phyloP scores from a whole-genome alignment of 1,140 invertebrate genomes.

The Drosophila saltans region DNA sequence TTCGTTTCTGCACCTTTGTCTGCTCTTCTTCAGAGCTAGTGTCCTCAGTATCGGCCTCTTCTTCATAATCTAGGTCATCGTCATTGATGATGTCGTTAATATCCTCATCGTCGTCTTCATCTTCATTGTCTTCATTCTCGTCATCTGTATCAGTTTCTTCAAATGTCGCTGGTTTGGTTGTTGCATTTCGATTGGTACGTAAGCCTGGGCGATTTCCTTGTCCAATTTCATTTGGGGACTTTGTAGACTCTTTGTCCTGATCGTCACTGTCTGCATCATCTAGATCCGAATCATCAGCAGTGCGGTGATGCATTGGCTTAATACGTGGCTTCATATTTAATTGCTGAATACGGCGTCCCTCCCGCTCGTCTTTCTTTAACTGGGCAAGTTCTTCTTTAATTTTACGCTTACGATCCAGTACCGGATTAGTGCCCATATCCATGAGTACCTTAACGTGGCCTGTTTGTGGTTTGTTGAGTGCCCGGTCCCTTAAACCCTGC shows the following conservation, averaged over 20 bases:
- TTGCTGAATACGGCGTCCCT: slow-evolving; percentile 31
- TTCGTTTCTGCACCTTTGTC: neutral
- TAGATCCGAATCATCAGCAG: slow-evolving; percentile 39
- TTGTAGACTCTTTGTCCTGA: neutral
- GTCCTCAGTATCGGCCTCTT: neutral
- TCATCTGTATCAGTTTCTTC: slow-evolving; percentile 4
- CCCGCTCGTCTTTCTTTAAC: slow-evolving; percentile 21
- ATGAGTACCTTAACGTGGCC: slow-evolving; percentile 37
- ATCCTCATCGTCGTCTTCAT: neutral
- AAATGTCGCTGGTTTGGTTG: neutral
- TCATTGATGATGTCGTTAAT: slow-evolving; percentile 11
- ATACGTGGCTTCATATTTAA: slow-evolving; percentile 19
- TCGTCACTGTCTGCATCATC: neutral
- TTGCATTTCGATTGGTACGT: slow-evolving; percentile 38
- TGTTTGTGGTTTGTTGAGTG: slow-evolving; percentile 32
- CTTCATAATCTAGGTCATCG: neutral
- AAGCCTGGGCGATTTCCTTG: neutral
- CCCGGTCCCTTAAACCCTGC: slow-evolving; percentile 36
- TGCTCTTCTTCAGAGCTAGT: slow-evolving; percentile 1
- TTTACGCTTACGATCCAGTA: slow-evolving; percentile 30
- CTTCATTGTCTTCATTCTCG: slow-evolving; percentile 17
- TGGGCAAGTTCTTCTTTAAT: slow-evolving; percentile 32
- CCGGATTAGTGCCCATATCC: slow-evolving; percentile 36
- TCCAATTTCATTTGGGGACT: no score
- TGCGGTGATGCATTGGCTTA: slow-evolving; percentile 36